Base-by-base conservation (phyloP, 2,113 vertebrate species). In the Xenopus borealis region DNA sequence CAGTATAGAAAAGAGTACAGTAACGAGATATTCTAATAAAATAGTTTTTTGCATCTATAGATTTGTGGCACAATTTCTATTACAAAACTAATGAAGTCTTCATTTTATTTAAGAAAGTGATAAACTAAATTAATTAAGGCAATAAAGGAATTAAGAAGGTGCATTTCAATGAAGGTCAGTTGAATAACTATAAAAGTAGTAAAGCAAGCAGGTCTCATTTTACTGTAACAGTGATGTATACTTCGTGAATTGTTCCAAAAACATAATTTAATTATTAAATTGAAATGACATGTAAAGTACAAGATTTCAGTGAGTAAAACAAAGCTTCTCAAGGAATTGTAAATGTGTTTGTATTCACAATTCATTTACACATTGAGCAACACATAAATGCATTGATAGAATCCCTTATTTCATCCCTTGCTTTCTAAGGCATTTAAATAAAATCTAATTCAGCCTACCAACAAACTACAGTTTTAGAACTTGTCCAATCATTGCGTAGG, bases 391-490 rank as follows among this genome's bases (percentile, higher is more conserved):
- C 14, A 8, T 65, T 16, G 5, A 65, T 65, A n/a, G 45, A 1
- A 3, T 17, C 19, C 62, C 17, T 44, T 65, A 40, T 45, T 12
- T 4, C 16, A 50, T 46, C 63, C 63, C 63, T 12, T 10, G 10
- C 18, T 1, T 4, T 3, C 12, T 23, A 79, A 72, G 59, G 20
- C 85, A 75, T 77, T 84, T 58, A 82, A 87, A 83, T 78, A 82
- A 86, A 84, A 69, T 83, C 69, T 70, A 78, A 80, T 76, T 78
- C 78, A 78, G 62, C 84, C 86, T 66, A 81, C 79, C 78, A 88
- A 87, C 86, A 84, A 84, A 79, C 53, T 79, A 68, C 82, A 82
- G 83, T 74, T 81, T 72, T 82, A 79, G 78, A 86, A 83, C 84
- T 79, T 81, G 68, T 79, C 69, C 80, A 83, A 78, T 79, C 80